A percentile compares a stretch with the other conserved stretches of the same genome.
Evolutionary conservation across 1,140 invertebrate species (phyloP).

Genomic region (Nautilus pompilius): DNA sequence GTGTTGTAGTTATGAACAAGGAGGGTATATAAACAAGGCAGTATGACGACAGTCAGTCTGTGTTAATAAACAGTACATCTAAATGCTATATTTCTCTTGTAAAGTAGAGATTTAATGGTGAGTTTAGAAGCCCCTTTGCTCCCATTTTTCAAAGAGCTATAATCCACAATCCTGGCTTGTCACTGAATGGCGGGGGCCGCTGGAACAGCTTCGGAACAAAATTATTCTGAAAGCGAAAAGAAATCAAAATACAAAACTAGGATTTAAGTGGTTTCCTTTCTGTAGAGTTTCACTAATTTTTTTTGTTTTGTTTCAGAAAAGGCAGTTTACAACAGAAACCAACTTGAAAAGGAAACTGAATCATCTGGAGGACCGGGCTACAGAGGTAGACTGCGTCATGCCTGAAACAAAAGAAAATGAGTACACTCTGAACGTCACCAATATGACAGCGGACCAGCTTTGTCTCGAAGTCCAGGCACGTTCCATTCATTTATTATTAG

Average conservation of each 20-base stretch:
- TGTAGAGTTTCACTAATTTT: not conserved
- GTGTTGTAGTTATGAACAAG: no score
- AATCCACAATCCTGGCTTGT: not conserved
- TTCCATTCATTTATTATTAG: no score
- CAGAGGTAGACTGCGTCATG: no score
- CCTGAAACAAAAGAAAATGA: not conserved
- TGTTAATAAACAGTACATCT: no score
- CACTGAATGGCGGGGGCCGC: not conserved
- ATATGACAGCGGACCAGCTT: no score
- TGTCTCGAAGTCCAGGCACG: no score
- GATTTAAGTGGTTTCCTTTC: not conserved
- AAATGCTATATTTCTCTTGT: no score
- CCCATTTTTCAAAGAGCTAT: conserved; percentile 7
- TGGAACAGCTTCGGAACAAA: not conserved
- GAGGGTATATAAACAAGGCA: no score
- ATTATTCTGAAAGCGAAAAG: not conserved
- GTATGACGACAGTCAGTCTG: no score
- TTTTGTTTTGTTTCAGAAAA: conserved; percentile 30
- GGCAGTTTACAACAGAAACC: conserved; percentile 34
- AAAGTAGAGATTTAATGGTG: not conserved
- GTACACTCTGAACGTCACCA: no score
- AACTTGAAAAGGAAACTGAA: conserved; percentile 30
- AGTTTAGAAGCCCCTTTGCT: conserved; percentile 10
- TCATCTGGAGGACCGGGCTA: conserved; percentile 26
- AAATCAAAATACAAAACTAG: no score